These are phyloP conservation scores for Amblyjoppa fuscipennis DNA, from an alignment of 2,888 invertebrate species.

Conservation along the genomic window DNA sequence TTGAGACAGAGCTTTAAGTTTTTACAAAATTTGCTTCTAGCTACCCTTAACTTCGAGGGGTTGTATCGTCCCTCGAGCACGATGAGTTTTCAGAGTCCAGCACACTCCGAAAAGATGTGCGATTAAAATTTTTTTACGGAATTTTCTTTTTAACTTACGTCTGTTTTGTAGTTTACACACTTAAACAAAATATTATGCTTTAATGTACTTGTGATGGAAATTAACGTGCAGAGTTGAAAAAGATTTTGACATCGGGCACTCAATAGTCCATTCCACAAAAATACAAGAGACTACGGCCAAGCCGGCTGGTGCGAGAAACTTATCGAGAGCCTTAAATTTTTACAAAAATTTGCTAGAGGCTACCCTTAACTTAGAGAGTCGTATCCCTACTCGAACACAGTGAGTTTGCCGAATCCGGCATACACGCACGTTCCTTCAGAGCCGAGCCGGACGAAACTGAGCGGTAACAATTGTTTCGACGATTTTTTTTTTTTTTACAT, in stretches of 20 bases:
- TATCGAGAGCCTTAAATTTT: neutral
- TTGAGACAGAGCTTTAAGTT: too few relatives aligned
- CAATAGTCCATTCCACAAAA: neutral
- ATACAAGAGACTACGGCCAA: neutral
- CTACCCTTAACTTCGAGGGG: too few relatives aligned
- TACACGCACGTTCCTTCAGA: neutral
- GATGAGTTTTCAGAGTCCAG: too few relatives aligned
- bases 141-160: neutral
- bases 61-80: too few relatives aligned
- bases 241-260: neutral
- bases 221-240: neutral
- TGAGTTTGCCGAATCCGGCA: neutral
- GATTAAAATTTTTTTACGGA: neutral
- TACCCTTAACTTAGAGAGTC: neutral
- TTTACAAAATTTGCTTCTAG: too few relatives aligned
- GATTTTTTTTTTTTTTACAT: conserved; percentile 1
- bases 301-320: neutral
- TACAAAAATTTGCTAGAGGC: neutral
- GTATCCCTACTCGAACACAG: neutral
- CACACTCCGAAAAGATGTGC: neutral
- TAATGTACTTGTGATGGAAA: neutral
- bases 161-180: neutral
- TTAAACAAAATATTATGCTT: neutral
- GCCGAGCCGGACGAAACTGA: neutral
- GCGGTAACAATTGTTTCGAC: neutral